phyloP scores from a whole-genome alignment of 2,797 vertebrate species.

The Harpagifer antarcticus region DNA sequence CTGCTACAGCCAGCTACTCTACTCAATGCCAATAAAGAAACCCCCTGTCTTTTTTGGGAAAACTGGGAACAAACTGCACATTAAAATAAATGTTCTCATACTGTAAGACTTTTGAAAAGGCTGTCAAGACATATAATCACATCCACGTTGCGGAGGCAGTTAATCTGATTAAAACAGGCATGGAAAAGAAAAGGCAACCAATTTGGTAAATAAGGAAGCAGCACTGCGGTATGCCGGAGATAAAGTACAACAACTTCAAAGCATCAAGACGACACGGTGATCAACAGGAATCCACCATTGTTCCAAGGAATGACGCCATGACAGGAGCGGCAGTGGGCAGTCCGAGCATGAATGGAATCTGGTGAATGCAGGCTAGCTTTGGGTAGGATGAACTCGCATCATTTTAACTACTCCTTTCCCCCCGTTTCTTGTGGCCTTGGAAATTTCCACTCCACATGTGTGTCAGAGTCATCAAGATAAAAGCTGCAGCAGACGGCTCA shows the following conservation, averaged over 20 bases:
- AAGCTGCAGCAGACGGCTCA: conserved; percentile 43
- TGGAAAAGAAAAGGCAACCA: conserved; percentile 16
- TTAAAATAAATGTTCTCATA: conserved; percentile 38
- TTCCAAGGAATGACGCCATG: conserved; percentile 71
- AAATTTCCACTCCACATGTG: conserved; percentile 76
- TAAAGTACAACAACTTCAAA: conserved; percentile 47
- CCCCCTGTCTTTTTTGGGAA: conserved; percentile 19
- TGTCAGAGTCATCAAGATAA: conserved; percentile 56
- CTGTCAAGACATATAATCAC: conserved; percentile 32
- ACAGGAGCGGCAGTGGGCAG: conserved; percentile 71
- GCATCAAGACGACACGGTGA: conserved; percentile 63
- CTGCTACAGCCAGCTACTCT: conserved; percentile 1
- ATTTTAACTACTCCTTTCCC: conserved; percentile 59
- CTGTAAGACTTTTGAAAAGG: conserved; percentile 2
- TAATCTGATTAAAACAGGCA: conserved; percentile 33
- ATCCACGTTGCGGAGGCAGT: conserved; percentile 14
- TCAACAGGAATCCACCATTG: conserved; percentile 84
- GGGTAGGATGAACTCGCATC: conserved; percentile 56
- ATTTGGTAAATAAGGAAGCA: conserved; percentile 61
- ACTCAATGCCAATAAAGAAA: conserved; percentile 31
- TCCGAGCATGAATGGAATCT: conserved; percentile 76
- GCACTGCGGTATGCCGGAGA: conserved; percentile 61
- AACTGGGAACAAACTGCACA: conserved; percentile 31
- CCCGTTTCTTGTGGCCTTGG: conserved; percentile 57
- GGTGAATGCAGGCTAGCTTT: conserved; percentile 65